These are phyloP conservation scores for Phaonia tiefii DNA, from an alignment of 2,888 invertebrate species.

Conservation along the genomic window DNA sequence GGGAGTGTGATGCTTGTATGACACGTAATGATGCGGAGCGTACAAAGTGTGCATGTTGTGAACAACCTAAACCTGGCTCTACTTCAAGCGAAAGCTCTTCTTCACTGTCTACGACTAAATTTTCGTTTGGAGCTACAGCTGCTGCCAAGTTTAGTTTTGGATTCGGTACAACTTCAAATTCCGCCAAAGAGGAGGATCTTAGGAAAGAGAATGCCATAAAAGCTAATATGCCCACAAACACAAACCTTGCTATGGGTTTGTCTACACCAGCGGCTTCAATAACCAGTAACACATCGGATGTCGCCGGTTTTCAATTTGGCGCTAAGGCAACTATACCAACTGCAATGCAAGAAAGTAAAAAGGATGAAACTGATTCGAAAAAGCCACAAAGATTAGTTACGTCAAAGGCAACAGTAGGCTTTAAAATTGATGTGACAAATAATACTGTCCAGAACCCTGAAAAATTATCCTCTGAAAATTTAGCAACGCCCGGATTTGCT, in stretches of 20 bases:
- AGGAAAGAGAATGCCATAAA: slow-evolving; percentile 52
- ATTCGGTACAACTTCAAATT: slow-evolving; percentile 69
- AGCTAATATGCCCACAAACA: slow-evolving; percentile 25
- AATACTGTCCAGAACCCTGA: slow-evolving; percentile 35
- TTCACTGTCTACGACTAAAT: slow-evolving; percentile 71
- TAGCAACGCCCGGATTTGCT: slow-evolving; percentile 39
- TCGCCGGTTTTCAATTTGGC: slow-evolving; percentile 67
- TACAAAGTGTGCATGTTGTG: slow-evolving; percentile 83
- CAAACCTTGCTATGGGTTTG: background rate
- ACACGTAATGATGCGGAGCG: slow-evolving; percentile 82
- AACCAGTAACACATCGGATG: slow-evolving; percentile 45
- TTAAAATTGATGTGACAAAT: slow-evolving; percentile 67
- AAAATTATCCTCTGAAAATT: slow-evolving; percentile 41
- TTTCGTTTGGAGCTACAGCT: slow-evolving; percentile 75
- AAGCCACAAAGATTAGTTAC: slow-evolving; percentile 26
- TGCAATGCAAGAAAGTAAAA: slow-evolving; percentile 46
- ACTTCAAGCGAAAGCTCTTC: slow-evolving; percentile 57
- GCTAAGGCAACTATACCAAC: slow-evolving; percentile 52
- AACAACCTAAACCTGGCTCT: slow-evolving; percentile 81
- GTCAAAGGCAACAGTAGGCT: slow-evolving; percentile 53
- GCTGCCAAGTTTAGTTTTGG: slow-evolving; percentile 77
- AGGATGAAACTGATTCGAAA: slow-evolving; percentile 67
- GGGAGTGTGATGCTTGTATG: slow-evolving; percentile 85
- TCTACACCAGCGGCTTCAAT: slow-evolving; percentile 38
- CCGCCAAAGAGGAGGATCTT: slow-evolving; percentile 70